Evolutionary conservation across 2,797 vertebrate genomes (phyloP).

Genomic region (Octomys mimax): DNA sequence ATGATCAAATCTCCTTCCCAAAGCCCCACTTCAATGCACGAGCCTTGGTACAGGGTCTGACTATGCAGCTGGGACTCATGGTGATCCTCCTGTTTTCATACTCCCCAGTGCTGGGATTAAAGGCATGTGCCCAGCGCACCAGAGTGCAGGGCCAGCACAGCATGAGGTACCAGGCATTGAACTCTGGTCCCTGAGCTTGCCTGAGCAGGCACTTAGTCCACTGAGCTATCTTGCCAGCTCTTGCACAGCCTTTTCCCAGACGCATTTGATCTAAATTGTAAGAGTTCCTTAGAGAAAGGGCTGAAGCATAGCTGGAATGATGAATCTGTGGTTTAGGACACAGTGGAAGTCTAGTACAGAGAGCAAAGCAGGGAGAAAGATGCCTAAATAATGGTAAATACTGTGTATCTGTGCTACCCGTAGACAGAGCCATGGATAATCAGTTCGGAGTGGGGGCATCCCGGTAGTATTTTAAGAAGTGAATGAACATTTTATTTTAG

Average conservation of each 20-base stretch:
- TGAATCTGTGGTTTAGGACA: not conserved
- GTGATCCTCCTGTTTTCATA: too few relatives aligned
- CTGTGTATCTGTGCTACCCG: not conserved
- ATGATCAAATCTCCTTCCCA: not conserved
- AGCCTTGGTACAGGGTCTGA: not conserved
- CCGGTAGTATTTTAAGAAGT: not conserved
- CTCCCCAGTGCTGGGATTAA: too few relatives aligned
- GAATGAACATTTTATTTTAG: not conserved
- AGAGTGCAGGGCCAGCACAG: too few relatives aligned
- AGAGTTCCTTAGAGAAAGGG: not conserved
- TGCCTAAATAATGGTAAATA: not conserved
- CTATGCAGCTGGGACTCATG: too few relatives aligned
- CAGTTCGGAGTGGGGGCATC: not conserved
- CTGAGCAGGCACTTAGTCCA: too few relatives aligned
- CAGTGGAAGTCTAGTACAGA: not conserved
- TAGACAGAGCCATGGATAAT: not conserved
- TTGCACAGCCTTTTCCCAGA: not conserved
- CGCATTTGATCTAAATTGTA: not conserved
- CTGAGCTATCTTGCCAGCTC: too few relatives aligned
- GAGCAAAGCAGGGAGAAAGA: not conserved
- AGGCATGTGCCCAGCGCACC: too few relatives aligned
- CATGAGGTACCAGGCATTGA: too few relatives aligned
- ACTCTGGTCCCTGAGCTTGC: too few relatives aligned
- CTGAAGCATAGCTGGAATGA: not conserved
- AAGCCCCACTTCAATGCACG: not conserved